Percentiles rank a stretch among this genome's conserved stretches.
phyloP scores from a whole-genome alignment of 2,797 vertebrate genomes.

The Neosilurus hyrtlii region DNA sequence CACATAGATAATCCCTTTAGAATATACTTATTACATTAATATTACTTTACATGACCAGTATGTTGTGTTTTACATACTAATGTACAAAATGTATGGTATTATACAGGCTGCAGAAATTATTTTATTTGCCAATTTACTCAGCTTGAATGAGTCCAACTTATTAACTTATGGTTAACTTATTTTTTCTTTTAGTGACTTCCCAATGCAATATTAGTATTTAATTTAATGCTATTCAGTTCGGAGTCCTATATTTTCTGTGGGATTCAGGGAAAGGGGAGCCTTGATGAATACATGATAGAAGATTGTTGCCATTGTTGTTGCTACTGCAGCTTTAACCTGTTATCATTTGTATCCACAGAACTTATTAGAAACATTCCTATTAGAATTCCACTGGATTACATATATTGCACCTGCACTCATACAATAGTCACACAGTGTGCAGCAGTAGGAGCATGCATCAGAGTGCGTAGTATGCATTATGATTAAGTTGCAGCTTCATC shows the following conservation, averaged over 20 bases:
- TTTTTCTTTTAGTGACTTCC: neutral
- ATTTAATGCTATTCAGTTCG: no score
- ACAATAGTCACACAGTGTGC: slow-evolving; percentile 22
- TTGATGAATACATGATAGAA: neutral
- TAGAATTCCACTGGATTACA: slow-evolving; percentile 14
- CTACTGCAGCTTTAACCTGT: neutral
- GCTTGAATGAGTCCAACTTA: neutral
- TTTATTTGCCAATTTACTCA: neutral
- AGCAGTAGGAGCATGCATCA: neutral
- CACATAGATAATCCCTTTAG: no score
- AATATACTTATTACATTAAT: neutral
- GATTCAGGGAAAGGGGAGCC: neutral
- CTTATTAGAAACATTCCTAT: neutral
- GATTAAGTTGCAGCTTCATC: slow-evolving; percentile 55
- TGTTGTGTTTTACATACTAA: neutral
- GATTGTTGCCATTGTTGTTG: neutral
- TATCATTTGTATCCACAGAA: neutral
- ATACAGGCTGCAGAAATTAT: neutral
- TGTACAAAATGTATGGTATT: neutral
- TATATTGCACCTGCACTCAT: slow-evolving; percentile 5
- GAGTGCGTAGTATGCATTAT: slow-evolving; percentile 30
- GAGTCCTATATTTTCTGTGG: neutral
- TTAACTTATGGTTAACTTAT: neutral
- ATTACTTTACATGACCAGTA: neutral
- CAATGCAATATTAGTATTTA: neutral